A percentile compares a stretch with the other conserved stretches of the same genome.
phyloP scores from a whole-genome alignment of 2,113 vertebrate species.

The Psittacara wagleri region DNA sequence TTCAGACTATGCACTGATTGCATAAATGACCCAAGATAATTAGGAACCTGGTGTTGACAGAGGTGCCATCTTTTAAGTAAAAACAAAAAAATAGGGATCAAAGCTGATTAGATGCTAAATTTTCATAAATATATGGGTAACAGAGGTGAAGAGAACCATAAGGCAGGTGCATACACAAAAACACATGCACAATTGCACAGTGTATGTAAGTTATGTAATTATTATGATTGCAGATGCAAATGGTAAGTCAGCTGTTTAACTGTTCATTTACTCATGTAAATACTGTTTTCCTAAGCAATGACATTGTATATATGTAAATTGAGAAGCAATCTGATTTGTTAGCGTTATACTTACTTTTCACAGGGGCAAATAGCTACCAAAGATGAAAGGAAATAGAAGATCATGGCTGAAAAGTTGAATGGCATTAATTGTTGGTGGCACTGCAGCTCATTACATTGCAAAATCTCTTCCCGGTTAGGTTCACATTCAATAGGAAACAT shows the following conservation, averaged over 20 bases:
- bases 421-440: constrained; percentile 42
- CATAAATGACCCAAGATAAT: background rate
- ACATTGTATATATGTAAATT: constrained; percentile 55
- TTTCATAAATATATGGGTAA: background rate
- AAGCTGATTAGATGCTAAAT: background rate
- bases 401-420: constrained; percentile 26
- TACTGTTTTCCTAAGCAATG: constrained; percentile 54
- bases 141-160: constrained; percentile 10
- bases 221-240: constrained; percentile 54
- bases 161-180: constrained; percentile 40
- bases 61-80: background rate
- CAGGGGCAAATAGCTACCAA: constrained; percentile 41
- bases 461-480: constrained; percentile 23
- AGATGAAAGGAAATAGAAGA: constrained; percentile 52
- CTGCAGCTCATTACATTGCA: constrained; percentile 7
- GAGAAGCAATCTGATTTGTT: constrained; percentile 50
- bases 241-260: constrained; percentile 60
- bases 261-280: constrained; percentile 56
- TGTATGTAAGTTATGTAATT: constrained; percentile 15
- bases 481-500: background rate
- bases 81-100: background rate
- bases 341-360: constrained; percentile 22
- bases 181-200: background rate
- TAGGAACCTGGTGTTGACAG: background rate
- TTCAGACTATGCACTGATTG: background rate